Conservation (phyloP, 2,888 invertebrate species). For the Stratiomys singularior region DNA sequence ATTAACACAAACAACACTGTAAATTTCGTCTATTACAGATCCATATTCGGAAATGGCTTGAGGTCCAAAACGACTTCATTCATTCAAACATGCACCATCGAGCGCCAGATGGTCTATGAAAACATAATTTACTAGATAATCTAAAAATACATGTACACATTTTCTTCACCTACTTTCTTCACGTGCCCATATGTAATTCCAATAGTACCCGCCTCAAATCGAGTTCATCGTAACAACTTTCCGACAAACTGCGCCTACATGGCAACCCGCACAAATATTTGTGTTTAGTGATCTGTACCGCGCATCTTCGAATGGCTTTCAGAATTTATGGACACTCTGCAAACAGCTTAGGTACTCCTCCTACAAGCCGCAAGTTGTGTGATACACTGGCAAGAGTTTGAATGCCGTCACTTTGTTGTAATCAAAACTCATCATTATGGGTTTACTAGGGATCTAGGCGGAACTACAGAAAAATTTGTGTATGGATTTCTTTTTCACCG, state of each 20-base stretch:
- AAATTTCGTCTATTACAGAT: no score
- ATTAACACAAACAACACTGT: no score
- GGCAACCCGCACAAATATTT: constrained; percentile 32
- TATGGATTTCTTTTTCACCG: no score
- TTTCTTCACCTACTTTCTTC: constrained; percentile 27
- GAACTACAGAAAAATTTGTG: no score
- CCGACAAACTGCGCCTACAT: constrained; percentile 44
- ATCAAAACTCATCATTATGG: no score
- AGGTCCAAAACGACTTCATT: neutral
- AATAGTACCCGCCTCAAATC: neutral
- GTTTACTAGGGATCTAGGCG: no score
- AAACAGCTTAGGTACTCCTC: constrained; percentile 19
- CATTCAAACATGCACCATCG: neutral
- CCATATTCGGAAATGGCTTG: neutral
- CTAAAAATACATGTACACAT: constrained; percentile 23
- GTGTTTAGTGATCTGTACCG: constrained; percentile 23
- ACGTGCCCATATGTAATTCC: neutral
- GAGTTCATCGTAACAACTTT: neutral
- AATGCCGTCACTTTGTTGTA: neutral
- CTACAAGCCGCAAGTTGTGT: neutral
- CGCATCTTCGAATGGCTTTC: neutral
- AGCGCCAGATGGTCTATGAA: constrained; percentile 35
- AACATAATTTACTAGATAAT: constrained; percentile 9
- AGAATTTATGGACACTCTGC: constrained; percentile 17
- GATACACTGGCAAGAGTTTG: neutral